A percentile compares a stretch with the other conserved stretches of the same genome.
These are phyloP conservation scores for Lucilia cuprina DNA, from an alignment of 1,140 invertebrate genomes.

Conservation along the genomic window DNA sequence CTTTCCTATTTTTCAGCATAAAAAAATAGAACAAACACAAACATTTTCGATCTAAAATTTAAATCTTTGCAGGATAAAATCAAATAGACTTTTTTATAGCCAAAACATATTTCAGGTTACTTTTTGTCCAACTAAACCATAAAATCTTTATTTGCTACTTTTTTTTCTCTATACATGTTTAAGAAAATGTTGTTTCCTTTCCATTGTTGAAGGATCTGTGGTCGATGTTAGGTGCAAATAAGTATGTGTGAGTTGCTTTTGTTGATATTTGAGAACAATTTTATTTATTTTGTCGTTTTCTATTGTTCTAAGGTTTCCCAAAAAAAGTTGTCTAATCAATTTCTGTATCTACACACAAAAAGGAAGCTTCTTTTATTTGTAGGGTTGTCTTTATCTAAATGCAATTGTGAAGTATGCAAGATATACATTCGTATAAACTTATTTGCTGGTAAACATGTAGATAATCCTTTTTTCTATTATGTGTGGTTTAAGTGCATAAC, in stretches of 20 bases:
- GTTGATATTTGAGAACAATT: not conserved
- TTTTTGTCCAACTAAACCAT: not conserved
- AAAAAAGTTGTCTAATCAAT: not conserved
- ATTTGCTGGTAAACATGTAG: not conserved
- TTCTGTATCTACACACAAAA: not conserved
- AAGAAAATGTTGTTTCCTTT: not conserved
- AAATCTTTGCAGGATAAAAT: too few relatives aligned
- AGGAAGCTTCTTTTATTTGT: not conserved
- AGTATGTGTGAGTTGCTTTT: too few relatives aligned
- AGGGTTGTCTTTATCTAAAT: too few relatives aligned
- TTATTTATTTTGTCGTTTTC: not conserved
- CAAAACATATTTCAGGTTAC: not conserved
- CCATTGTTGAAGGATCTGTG: not conserved
- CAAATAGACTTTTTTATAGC: not conserved
- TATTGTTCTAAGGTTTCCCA: slow-evolving; percentile 5
- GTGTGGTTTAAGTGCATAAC: not conserved
- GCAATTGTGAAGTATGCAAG: too few relatives aligned
- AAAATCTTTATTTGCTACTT: not conserved
- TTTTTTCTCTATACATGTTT: not conserved
- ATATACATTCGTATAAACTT: too few relatives aligned
- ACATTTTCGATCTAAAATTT: too few relatives aligned
- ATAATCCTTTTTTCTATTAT: not conserved
- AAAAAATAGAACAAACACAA: too few relatives aligned
- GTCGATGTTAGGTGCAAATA: too few relatives aligned
- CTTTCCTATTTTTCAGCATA: too few relatives aligned